Evolutionary conservation across 2,797 vertebrate species (phyloP).

Genomic region (Taenioides sp.): DNA sequence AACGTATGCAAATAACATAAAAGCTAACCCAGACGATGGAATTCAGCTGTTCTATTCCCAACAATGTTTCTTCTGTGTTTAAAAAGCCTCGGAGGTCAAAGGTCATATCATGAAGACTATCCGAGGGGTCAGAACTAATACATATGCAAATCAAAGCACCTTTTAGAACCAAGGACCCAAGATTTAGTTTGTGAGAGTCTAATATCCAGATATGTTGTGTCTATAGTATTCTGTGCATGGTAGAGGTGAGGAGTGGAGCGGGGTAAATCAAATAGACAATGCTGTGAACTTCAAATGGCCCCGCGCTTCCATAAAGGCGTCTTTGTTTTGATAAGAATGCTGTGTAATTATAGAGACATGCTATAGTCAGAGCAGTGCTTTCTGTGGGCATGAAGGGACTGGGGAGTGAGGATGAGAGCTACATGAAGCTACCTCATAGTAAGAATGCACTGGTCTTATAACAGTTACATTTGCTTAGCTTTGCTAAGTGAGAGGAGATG

Average conservation of each 20-base stretch:
- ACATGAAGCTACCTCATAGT: neutral
- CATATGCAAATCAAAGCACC: constrained; percentile 44
- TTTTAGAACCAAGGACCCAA: constrained; percentile 19
- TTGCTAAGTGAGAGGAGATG: no score
- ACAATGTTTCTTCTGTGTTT: constrained; percentile 26
- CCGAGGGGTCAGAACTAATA: constrained; percentile 25
- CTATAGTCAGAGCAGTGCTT: constrained; percentile 19
- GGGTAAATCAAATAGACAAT: constrained; percentile 33
- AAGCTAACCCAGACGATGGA: constrained; percentile 23
- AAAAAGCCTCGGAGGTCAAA: constrained; percentile 40
- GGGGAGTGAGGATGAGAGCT: neutral
- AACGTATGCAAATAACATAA: constrained; percentile 28
- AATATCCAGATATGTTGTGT: neutral
- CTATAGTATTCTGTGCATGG: neutral
- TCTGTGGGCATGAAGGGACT: neutral
- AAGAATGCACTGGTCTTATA: neutral
- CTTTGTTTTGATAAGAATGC: constrained; percentile 11
- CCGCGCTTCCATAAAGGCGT: constrained; percentile 11
- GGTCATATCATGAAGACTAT: constrained; percentile 45
- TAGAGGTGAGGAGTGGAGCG: neutral
- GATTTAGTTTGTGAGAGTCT: neutral
- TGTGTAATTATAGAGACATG: constrained; percentile 14
- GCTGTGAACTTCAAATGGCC: constrained; percentile 46
- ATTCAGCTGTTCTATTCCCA: constrained; percentile 27
- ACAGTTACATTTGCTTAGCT: no score